Conservation (phyloP, 1,140 invertebrate species). For the Drosophila funebris region DNA sequence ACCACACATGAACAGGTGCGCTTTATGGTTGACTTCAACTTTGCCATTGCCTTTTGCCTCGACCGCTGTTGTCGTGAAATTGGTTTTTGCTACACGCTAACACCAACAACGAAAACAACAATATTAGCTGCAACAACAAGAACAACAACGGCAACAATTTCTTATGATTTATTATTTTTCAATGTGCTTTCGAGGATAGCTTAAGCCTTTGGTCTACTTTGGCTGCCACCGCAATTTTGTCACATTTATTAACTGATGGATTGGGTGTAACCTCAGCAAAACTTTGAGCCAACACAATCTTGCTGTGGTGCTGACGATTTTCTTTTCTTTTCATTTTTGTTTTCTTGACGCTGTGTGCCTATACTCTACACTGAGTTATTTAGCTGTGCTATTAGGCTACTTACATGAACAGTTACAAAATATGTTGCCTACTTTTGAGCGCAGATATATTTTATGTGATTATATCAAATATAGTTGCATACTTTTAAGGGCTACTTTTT, state of each 20-base stretch:
- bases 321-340: background rate
- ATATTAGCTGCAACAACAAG: background rate
- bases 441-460: background rate
- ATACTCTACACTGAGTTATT: constrained; percentile 2
- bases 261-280: constrained; percentile 47
- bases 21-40: constrained; percentile 75
- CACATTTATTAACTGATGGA: constrained; percentile 78
- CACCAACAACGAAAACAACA: constrained; percentile 27
- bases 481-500: background rate
- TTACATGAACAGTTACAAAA: background rate
- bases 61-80: constrained; percentile 47
- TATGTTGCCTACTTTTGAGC: background rate
- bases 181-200: constrained; percentile 55
- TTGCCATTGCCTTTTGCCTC: constrained; percentile 21
- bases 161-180: constrained; percentile 76
- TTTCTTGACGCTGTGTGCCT: background rate
- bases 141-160: constrained; percentile 27
- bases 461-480: background rate
- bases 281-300: constrained; percentile 20
- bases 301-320: background rate
- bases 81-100: constrained; percentile 39
- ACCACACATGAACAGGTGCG: constrained; percentile 63
- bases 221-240: constrained; percentile 45
- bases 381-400: too few species aligned
- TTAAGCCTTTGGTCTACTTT: constrained; percentile 17